Base-by-base conservation (phyloP, 1,140 invertebrate genomes). In the Lutraria rhynchaena region DNA sequence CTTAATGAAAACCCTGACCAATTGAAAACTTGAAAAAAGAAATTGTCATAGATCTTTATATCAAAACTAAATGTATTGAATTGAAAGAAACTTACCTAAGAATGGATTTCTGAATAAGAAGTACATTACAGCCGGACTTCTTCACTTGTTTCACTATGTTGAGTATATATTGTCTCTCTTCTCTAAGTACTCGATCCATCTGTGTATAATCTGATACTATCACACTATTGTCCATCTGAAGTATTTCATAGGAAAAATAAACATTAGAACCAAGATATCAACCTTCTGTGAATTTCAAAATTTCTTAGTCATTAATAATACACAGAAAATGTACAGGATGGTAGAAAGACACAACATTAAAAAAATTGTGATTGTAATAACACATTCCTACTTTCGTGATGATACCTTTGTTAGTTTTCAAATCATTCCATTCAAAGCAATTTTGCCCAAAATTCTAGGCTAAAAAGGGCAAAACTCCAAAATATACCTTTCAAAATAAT, bases 121-220 rank as follows among this genome's bases (percentile, higher is more conserved):
- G 94, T 35, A 99, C 97, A 93, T 98, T 99, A 92, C 99, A 99
- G 7, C 98, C 98, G 84, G 98, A 94, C 89, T 99, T 99, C 91
- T 99, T 99, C 58, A 99, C 98, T 92, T 99, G 97, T 93, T 99
- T 99, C 0, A 99, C 97, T 90, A 99, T 99, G 87, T 99, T 99
- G 27, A 99, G 94, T 87, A 99, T 99, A 90, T 99, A 99, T 61
- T 97, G 95, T 67, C 99, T 95, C 93, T 99, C 99, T 93, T 99
- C 99, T 91, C 98, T 96, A n/a, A 99, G 91, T 0, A 99, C 97
- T 78, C 99, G 95, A 93, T 99, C 99, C 99, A 99, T 99, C 78
- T 99, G 98, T 51, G 98, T 95, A 91, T 99, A 99, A 92, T 99
- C 99, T 0, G 98, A 98, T 13, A 99, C 97, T 86, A 99, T 95